phyloP scores from a whole-genome alignment of 2,888 invertebrate species.

The Ramazzottius varieornatus region DNA sequence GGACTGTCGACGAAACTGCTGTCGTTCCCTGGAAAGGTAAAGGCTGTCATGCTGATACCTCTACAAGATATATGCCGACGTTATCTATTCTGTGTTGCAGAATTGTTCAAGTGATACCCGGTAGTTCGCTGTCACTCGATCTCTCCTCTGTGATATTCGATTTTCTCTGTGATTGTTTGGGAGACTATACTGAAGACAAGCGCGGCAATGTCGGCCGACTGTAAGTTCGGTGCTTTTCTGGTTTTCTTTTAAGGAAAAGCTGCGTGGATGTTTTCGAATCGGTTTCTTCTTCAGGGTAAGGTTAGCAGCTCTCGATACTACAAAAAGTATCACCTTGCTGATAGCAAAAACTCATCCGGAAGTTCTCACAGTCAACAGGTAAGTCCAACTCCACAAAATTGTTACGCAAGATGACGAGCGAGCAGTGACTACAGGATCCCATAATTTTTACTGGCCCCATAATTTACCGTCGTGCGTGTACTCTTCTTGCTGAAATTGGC shows the following conservation, averaged over 20 bases:
- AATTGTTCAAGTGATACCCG: too few relatives aligned
- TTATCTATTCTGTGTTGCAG: too few relatives aligned
- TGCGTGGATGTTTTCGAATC: not conserved
- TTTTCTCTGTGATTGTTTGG: not conserved
- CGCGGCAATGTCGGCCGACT: not conserved
- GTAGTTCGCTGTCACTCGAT: not conserved
- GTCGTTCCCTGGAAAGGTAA: not conserved
- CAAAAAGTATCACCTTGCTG: not conserved
- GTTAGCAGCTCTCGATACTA: not conserved
- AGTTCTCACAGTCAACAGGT: not conserved
- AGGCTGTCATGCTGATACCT: too few relatives aligned
- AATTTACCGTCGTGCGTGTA: too few relatives aligned
- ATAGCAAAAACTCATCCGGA: not conserved
- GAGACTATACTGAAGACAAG: slow-evolving; percentile 1
- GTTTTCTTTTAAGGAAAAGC: not conserved
- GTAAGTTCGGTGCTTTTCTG: not conserved
- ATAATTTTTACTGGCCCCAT: too few relatives aligned
- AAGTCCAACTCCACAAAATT: too few relatives aligned
- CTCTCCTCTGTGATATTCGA: not conserved
- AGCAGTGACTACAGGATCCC: too few relatives aligned
- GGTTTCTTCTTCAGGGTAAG: not conserved
- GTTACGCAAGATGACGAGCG: too few relatives aligned
- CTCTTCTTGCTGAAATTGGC: too few relatives aligned
- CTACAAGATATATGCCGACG: too few relatives aligned
- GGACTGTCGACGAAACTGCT: not conserved